Percentiles rank a stretch among this genome's conserved stretches.
These are phyloP conservation scores for Drosophila parthenogenetica DNA, from an alignment of 2,888 invertebrate species.

Conservation along the genomic window DNA sequence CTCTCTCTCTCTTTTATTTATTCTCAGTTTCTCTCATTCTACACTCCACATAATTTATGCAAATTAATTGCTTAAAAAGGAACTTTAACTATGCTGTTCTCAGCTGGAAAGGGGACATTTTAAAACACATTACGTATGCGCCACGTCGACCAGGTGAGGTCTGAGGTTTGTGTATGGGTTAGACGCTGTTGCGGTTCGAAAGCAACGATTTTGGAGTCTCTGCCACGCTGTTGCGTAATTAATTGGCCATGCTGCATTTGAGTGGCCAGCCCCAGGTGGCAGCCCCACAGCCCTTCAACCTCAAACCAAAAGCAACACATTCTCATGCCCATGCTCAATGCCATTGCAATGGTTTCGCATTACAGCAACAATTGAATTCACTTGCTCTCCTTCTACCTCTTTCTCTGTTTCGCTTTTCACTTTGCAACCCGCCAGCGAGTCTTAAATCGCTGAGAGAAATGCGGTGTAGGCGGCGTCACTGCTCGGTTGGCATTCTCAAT, in stretches of 20 bases:
- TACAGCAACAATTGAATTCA: conserved; percentile 70
- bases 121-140: conserved; percentile 61
- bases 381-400: background rate
- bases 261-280: conserved; percentile 64
- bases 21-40: conserved; percentile 1
- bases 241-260: conserved; percentile 78
- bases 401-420: conserved; percentile 32
- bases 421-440: conserved; percentile 42
- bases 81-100: conserved; percentile 50
- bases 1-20: conserved; percentile 1
- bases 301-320: conserved; percentile 1
- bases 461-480: background rate
- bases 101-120: conserved; percentile 24
- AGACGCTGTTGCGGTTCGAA: conserved; percentile 52
- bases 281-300: background rate
- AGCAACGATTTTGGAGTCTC: conserved; percentile 25
- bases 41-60: conserved; percentile 66
- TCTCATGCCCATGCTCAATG: background rate
- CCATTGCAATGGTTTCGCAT: conserved; percentile 54
- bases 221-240: conserved; percentile 74
- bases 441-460: conserved; percentile 24
- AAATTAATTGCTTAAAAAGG: conserved; percentile 66
- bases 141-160: conserved; percentile 54
- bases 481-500: conserved; percentile 21
- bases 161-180: conserved; percentile 18